Conservation (phyloP, 2,113 vertebrate species). For the Amazona vittata region DNA sequence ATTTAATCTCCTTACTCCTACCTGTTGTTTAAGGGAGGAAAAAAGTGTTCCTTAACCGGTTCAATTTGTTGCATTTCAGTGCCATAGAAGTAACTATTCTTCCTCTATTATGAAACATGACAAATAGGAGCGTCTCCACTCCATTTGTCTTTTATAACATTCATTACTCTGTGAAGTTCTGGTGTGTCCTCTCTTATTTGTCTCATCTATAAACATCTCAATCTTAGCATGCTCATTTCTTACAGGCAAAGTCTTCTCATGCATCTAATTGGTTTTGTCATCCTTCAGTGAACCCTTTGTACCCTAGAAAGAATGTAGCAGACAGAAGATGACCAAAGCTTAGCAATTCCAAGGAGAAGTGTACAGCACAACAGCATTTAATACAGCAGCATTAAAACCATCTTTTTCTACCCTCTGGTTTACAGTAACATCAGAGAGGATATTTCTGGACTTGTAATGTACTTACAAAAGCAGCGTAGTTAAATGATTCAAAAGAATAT, state of each 20-base stretch:
- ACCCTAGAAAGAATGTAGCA: background rate
- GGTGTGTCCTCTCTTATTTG: constrained; percentile 24
- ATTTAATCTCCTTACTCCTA: background rate
- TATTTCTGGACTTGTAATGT: background rate
- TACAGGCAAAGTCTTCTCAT: background rate
- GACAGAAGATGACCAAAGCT: background rate
- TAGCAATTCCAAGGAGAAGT: background rate
- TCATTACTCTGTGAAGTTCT: background rate
- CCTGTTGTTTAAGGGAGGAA: background rate
- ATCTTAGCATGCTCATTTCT: background rate
- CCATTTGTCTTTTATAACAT: background rate
- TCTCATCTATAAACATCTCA: constrained; percentile 38
- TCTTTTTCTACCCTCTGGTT: background rate
- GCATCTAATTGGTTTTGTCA: background rate
- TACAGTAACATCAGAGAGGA: background rate
- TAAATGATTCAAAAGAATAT: background rate
- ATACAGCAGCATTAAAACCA: background rate
- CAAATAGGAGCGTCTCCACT: background rate
- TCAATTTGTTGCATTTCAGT: background rate
- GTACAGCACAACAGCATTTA: background rate
- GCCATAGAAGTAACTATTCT: background rate
- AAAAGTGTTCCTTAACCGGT: background rate
- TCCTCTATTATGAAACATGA: background rate
- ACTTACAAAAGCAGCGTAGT: background rate
- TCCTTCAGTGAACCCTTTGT: background rate